Evolutionary conservation across 37 sponge, comb jelly and placozoan genomes (phyloP).

Genomic region (Haliclona indistincta): DNA sequence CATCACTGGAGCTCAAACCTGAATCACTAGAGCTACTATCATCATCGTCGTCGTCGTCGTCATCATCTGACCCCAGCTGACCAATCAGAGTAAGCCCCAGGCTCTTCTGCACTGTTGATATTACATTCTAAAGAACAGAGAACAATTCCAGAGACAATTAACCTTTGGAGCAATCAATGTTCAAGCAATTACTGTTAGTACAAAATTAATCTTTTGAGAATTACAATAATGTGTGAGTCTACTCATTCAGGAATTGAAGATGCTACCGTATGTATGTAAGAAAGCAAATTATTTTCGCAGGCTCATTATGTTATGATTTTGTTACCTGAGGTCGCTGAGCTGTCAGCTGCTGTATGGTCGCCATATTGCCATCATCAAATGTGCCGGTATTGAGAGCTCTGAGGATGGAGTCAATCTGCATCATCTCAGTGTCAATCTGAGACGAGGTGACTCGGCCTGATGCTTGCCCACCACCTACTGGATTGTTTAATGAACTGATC

Average conservation of each 20-base stretch:
- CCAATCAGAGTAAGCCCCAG: constrained; percentile 10
- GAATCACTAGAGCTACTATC: neutral
- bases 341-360: neutral
- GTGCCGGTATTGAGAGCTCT: constrained; percentile 14
- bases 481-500: too few relatives aligned
- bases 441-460: neutral
- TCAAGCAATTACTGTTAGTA: too few relatives aligned
- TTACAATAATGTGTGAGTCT: too few relatives aligned
- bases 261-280: neutral
- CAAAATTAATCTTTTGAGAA: too few relatives aligned
- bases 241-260: too few relatives aligned
- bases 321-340: neutral
- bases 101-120: neutral
- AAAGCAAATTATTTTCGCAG: neutral
- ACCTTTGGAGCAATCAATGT: neutral
- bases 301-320: neutral
- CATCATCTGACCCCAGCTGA: constrained; percentile 13
- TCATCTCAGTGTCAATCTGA: constrained; percentile 20
- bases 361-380: neutral
- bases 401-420: constrained; percentile 35
- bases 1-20: neutral
- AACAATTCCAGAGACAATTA: neutral
- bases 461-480: too few relatives aligned
- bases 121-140: neutral
- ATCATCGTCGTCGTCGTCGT: too few relatives aligned